Percentiles rank a stretch among this genome's conserved stretches.
Evolutionary conservation across 2,797 vertebrate species (phyloP).

Genomic region (Valencia hispanica): DNA sequence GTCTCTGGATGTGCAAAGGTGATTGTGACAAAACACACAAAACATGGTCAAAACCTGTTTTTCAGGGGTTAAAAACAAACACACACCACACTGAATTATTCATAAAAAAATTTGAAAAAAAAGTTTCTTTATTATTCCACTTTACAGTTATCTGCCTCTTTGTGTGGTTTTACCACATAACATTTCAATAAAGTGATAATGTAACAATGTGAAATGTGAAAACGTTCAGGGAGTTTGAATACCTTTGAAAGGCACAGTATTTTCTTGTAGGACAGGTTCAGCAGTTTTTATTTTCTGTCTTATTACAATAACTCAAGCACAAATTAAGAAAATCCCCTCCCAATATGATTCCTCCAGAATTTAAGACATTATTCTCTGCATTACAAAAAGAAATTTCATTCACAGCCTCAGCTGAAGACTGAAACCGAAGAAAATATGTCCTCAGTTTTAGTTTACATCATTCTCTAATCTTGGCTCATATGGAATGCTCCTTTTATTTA

Average conservation of each 20-base stretch:
- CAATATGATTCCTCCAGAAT: conserved; percentile 2
- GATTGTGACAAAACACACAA: not conserved
- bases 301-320: not conserved
- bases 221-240: not conserved
- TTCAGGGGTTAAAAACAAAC: not conserved
- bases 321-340: not conserved
- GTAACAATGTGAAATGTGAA: not conserved
- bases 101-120: not conserved
- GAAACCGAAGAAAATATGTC: not conserved
- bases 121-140: not conserved
- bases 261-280: not conserved
- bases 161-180: not conserved
- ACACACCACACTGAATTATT: not conserved
- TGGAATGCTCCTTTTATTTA: not conserved
- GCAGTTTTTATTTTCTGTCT: not conserved
- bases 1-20: not conserved
- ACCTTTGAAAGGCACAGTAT: not conserved
- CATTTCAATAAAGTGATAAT: not conserved
- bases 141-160: not conserved
- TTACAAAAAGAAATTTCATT: not conserved
- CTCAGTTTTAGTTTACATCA: not conserved
- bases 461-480: not conserved
- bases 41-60: not conserved
- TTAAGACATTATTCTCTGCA: not conserved
- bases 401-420: not conserved